Evolutionary conservation across 2,113 vertebrate species (phyloP).

Genomic region (Okapia johnstoni): DNA sequence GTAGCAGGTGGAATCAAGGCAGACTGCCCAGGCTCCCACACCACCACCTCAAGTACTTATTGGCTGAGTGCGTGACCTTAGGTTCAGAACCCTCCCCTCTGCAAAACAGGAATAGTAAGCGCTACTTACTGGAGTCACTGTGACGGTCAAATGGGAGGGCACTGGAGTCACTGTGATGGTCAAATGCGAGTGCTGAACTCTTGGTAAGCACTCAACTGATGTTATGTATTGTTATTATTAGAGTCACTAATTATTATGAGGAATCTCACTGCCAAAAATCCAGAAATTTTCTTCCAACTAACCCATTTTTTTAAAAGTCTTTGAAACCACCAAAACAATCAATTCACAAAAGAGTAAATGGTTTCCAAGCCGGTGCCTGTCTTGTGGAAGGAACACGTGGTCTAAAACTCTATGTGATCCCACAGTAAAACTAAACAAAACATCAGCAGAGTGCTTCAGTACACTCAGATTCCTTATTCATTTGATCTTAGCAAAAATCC

Average conservation of each 20-base stretch:
- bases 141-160: background rate
- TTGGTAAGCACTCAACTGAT: background rate
- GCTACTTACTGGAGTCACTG: rapidly evolving
- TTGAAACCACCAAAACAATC: background rate
- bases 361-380: background rate
- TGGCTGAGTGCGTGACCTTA: background rate
- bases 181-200: background rate
- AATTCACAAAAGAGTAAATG: background rate
- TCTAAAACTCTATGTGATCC: background rate
- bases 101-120: background rate
- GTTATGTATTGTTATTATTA: background rate
- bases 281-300: background rate
- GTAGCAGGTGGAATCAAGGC: background rate
- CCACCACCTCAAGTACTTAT: background rate
- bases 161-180: background rate
- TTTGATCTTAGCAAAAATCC: background rate
- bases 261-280: slow-evolving; percentile 6
- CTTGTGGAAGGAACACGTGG: background rate
- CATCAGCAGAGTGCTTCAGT: background rate
- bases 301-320: background rate
- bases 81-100: background rate
- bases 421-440: background rate
- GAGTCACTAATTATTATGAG: background rate
- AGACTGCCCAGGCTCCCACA: background rate
- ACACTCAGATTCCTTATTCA: background rate